Percentiles rank a stretch among this genome's conserved stretches.
Evolutionary conservation across 2,113 vertebrate species (phyloP).

Genomic region (Coptodon bakossiorum): DNA sequence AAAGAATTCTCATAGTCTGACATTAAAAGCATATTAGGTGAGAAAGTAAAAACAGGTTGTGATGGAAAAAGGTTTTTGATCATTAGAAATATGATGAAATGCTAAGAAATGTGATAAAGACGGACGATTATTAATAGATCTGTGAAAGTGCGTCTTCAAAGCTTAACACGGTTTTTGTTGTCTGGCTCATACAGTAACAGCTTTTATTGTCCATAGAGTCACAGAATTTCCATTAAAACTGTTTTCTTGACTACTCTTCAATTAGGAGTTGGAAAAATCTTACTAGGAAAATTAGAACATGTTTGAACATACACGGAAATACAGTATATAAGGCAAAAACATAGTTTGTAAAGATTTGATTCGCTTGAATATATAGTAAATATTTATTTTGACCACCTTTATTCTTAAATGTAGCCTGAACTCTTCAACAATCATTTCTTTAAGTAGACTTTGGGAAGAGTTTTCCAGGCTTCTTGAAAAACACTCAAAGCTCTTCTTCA

Average conservation of each 20-base stretch:
- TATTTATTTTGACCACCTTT: background rate
- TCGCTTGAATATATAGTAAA: rapidly evolving
- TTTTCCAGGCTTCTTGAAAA: background rate
- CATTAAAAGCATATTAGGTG: background rate
- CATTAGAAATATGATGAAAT: background rate
- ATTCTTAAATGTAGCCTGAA: background rate
- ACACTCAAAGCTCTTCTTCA: background rate
- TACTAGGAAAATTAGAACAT: background rate
- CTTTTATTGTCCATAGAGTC: background rate
- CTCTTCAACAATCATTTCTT: background rate
- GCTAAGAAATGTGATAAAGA: background rate
- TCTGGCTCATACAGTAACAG: background rate
- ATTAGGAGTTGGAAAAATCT: background rate
- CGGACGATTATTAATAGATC: background rate
- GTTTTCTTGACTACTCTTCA: background rate
- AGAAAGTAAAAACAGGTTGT: background rate
- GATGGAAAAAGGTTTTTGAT: background rate
- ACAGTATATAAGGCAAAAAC: background rate
- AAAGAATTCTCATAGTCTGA: background rate
- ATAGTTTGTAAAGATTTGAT: background rate
- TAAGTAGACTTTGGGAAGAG: background rate
- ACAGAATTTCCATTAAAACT: background rate
- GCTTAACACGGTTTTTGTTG: background rate
- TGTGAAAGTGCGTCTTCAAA: background rate
- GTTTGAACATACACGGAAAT: background rate